Base-by-base conservation (phyloP, 2,888 invertebrate species). In the Clitarchus hookeri region DNA sequence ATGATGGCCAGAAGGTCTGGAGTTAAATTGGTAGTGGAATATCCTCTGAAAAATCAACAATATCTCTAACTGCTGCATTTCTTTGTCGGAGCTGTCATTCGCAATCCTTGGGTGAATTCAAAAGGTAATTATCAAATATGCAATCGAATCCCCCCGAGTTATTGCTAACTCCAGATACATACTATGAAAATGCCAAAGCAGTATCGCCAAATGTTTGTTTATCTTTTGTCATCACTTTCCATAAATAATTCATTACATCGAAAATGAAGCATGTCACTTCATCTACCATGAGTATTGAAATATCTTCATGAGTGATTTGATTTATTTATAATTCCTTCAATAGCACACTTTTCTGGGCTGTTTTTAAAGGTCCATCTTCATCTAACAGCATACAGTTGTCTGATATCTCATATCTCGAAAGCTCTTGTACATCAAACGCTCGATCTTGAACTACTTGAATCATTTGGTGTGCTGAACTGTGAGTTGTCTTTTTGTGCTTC, bases 91-190 rank as follows among this genome's bases (percentile, higher is more conserved):
- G 26, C n/a, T n/a, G n/a, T n/a, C n/a, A n/a, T n/a, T n/a, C n/a
- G n/a, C n/a, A n/a, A n/a, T n/a, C n/a, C n/a, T 78, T 78, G 78
- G 78, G 26, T 78, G 78, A 78, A 78, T 78, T 78, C 78, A 78
- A 11, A 78, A 11, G 23, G 13, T 78, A 78, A 78, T 16, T 78
- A 78, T 78, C 78, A 78, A 78, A 78, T 11, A 78, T 9, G 78
- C 13, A 78, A 78, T 78, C 78, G 19, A 11, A 11, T 78, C 78
- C 9, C 13, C 78, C 78, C 19, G 78, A 11, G 78, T 26, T 78
- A 78, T 16, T 78, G 78, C 78, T 78, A 11, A 78, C 78, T 78
- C 78, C 19, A 78, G 19, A 78, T 23, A 78, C 78, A 26, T 78
- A 78, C 13, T 6, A 78, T 78, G 78, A 78, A 26, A 78, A 78